phyloP scores from a whole-genome alignment of 2,888 invertebrate genomes.

The Meganola albula region DNA sequence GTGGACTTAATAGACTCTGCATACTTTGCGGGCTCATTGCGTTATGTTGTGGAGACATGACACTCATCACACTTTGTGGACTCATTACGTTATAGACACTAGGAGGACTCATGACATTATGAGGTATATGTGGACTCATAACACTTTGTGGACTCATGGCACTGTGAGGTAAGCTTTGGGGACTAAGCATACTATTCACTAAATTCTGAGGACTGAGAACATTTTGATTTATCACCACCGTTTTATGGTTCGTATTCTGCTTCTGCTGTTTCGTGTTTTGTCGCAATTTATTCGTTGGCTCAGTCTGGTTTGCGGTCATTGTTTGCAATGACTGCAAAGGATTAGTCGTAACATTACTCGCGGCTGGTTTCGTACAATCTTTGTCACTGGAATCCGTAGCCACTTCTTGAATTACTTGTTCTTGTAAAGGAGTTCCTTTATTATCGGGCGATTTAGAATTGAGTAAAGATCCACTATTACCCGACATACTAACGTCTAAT shows the following conservation, averaged over 20 bases:
- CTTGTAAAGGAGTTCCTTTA: slow-evolving; percentile 57
- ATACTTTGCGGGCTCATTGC: slow-evolving; percentile 71
- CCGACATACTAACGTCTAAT: slow-evolving; percentile 75
- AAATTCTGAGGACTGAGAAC: slow-evolving; percentile 62
- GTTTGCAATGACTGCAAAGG: slow-evolving; percentile 65
- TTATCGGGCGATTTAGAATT: slow-evolving; percentile 63
- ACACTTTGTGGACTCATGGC: slow-evolving; percentile 70
- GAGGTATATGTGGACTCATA: slow-evolving; percentile 62
- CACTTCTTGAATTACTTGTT: slow-evolving; percentile 64
- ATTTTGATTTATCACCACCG: slow-evolving; percentile 61
- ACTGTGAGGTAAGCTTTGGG: slow-evolving; percentile 66
- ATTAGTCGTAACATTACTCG: slow-evolving; percentile 42
- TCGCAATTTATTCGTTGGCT: slow-evolving; percentile 59
- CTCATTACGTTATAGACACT: slow-evolving; percentile 69
- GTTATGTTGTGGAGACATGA: slow-evolving; percentile 70
- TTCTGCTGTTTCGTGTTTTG: slow-evolving; percentile 57
- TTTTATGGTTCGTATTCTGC: slow-evolving; percentile 54
- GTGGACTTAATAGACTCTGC: slow-evolving; percentile 67
- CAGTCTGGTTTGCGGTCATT: slow-evolving; percentile 63
- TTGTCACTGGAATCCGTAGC: slow-evolving; percentile 34
- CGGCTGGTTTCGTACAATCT: slow-evolving; percentile 46
- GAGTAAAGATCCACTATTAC: slow-evolving; percentile 65
- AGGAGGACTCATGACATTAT: slow-evolving; percentile 65
- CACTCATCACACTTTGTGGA: slow-evolving; percentile 69
- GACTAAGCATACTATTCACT: slow-evolving; percentile 65